A percentile compares a stretch with the other conserved stretches of the same genome.
phyloP scores from a whole-genome alignment of 2,888 invertebrate species.

The Melieria picta region DNA sequence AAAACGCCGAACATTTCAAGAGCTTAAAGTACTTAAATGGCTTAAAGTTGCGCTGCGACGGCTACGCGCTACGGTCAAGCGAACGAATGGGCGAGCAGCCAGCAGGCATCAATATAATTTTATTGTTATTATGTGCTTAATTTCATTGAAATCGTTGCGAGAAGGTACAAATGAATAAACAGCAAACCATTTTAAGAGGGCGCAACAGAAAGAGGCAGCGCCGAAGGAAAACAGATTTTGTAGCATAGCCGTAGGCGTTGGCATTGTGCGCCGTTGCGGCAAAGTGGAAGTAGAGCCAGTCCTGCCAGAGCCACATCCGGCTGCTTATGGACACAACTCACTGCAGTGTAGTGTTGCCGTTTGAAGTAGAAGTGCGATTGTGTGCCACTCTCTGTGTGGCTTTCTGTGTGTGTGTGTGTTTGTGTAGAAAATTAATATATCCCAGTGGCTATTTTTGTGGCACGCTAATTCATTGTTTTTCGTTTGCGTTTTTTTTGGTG shows the following conservation, averaged over 20 bases:
- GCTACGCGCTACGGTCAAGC: neutral
- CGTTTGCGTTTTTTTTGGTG: neutral
- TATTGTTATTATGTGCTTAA: constrained; percentile 39
- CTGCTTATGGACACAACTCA: neutral
- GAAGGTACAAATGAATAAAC: neutral
- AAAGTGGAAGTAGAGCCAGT: neutral
- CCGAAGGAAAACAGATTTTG: neutral
- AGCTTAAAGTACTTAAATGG: constrained; percentile 24
- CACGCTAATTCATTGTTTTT: no score
- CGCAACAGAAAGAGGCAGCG: neutral
- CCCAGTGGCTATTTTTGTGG: no score
- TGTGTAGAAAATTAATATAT: neutral
- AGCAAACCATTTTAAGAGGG: neutral
- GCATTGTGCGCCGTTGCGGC: neutral
- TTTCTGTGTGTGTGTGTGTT: constrained; percentile 10
- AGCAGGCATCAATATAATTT: constrained; percentile 35
- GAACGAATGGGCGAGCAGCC: constrained; percentile 11
- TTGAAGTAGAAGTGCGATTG: neutral
- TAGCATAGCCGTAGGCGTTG: constrained; percentile 4
- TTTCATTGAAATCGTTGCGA: constrained; percentile 29
- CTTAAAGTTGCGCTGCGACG: neutral
- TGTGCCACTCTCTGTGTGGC: constrained; percentile 7
- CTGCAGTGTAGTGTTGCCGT: neutral
- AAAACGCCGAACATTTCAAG: constrained; percentile 3
- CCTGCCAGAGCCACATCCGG: neutral